Conservation (phyloP, 2,888 invertebrate genomes). For the Chymomyza procnemis region DNA sequence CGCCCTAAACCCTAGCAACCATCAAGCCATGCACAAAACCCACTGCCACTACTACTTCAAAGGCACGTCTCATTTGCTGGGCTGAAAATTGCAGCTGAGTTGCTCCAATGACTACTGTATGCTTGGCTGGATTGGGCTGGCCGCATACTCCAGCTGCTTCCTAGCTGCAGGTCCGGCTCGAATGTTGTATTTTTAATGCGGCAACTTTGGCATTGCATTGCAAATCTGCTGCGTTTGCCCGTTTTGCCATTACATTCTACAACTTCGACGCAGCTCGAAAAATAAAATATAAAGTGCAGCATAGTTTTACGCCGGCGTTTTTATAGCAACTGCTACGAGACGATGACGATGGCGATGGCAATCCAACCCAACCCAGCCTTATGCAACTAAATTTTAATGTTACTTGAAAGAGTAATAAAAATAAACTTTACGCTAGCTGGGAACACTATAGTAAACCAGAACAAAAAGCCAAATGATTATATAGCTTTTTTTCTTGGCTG, state of each 20-base stretch:
- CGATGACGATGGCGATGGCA: conserved; percentile 4
- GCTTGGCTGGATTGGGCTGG: neutral
- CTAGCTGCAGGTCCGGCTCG: neutral
- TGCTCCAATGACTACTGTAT: conserved; percentile 13
- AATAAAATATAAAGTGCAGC: conserved; percentile 68
- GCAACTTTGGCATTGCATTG: conserved; percentile 68
- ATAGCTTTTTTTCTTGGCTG: conserved; percentile 10
- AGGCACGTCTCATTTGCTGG: conserved; percentile 7
- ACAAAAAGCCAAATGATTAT: conserved; percentile 52
- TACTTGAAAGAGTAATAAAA: conserved; percentile 71
- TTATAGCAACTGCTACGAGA: conserved; percentile 55
- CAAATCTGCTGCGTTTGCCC: conserved; percentile 66
- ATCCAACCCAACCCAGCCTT: conserved; percentile 13
- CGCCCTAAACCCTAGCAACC: no score
- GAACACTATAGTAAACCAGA: conserved; percentile 17
- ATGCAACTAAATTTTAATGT: conserved; percentile 71
- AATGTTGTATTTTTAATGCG: conserved; percentile 66
- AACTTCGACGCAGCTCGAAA: conserved; percentile 25
- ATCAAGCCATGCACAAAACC: no score
- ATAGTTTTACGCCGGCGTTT: conserved; percentile 56
- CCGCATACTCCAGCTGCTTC: conserved; percentile 8
- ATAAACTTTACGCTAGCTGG: conserved; percentile 67
- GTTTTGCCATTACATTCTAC: neutral
- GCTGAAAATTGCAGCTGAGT: conserved; percentile 65
- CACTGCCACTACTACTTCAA: neutral